Conservation (phyloP, 2,888 invertebrate genomes). For the Lottia scabra region DNA sequence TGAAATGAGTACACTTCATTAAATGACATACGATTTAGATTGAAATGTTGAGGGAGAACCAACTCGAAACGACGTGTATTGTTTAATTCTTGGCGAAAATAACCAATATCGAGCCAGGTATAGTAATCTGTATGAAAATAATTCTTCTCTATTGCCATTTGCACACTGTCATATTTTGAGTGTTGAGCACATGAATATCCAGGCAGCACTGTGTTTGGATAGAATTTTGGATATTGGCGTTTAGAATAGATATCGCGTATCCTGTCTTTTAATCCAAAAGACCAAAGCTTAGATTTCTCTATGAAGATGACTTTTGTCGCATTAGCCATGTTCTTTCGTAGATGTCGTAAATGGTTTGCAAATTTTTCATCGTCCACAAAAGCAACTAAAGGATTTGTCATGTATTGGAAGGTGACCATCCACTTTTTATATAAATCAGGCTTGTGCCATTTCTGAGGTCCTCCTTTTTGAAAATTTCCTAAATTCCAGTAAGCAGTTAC, state of each 20-base stretch:
- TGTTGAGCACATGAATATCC: conserved; percentile 46
- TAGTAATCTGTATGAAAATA: conserved; percentile 37
- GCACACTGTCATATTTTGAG: conserved; percentile 43
- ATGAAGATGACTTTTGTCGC: conserved; percentile 34
- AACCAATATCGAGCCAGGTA: conserved; percentile 50
- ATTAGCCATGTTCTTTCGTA: conserved; percentile 23
- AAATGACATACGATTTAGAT: conserved; percentile 25
- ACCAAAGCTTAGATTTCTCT: conserved; percentile 33
- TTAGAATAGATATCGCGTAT: conserved; percentile 31
- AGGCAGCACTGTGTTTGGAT: conserved; percentile 47
- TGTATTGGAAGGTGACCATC: conserved; percentile 24
- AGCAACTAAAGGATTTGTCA: conserved; percentile 38
- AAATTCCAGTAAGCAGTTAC: conserved; percentile 37
- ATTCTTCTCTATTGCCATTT: conserved; percentile 27
- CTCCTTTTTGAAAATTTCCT: conserved; percentile 38
- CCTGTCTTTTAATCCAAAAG: conserved; percentile 32
- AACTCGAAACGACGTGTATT: conserved; percentile 30
- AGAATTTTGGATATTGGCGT: conserved; percentile 40
- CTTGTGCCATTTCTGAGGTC: conserved; percentile 10
- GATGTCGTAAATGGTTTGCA: conserved; percentile 22
- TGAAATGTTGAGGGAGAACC: conserved; percentile 18
- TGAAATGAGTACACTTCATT: conserved; percentile 11
- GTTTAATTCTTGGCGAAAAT: conserved; percentile 35
- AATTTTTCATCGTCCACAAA: conserved; percentile 39
- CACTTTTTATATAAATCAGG: conserved; percentile 29